A percentile compares a stretch with the other conserved stretches of the same genome.
phyloP scores from a whole-genome alignment of 1,140 invertebrate genomes.

The Acromyrmex heyeri region DNA sequence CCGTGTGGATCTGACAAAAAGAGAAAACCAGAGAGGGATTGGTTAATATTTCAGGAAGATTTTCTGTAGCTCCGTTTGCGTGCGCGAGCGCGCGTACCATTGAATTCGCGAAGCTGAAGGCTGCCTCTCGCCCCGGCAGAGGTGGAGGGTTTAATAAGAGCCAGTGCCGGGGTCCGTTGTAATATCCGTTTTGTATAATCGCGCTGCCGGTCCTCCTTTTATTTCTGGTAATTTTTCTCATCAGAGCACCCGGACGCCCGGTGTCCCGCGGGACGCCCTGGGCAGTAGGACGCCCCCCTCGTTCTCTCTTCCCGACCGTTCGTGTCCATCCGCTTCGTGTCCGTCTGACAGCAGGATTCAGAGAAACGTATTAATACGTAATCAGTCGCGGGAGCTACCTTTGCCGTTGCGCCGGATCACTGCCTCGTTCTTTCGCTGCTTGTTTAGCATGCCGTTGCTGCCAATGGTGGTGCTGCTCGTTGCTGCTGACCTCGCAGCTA shows the following conservation, averaged over 20 bases:
- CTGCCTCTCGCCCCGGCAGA: conserved; percentile 40
- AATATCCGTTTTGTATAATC: conserved; percentile 80
- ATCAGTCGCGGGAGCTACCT: conserved; percentile 74
- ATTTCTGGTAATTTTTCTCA: conserved; percentile 80
- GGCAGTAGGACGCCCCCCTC: conserved; percentile 70
- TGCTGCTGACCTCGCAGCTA: conserved; percentile 64
- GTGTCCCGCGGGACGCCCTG: conserved; percentile 81
- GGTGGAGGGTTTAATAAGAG: conserved; percentile 77
- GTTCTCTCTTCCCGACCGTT: conserved; percentile 37
- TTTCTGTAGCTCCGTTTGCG: conserved; percentile 50
- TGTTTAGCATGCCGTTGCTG: conserved; percentile 71
- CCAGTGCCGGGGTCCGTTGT: conserved; percentile 72
- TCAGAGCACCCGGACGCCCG: conserved; percentile 75
- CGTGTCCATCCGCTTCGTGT: conserved; percentile 64
- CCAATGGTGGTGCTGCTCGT: conserved; percentile 64
- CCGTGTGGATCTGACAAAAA: conserved; percentile 20
- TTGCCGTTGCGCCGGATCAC: conserved; percentile 62
- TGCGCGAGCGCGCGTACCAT: conserved; percentile 55
- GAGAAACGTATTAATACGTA: conserved; percentile 80
- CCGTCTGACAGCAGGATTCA: conserved; percentile 75
- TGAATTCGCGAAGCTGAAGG: conserved; percentile 70
- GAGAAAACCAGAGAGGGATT: conserved; percentile 21
- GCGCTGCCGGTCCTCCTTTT: conserved; percentile 76
- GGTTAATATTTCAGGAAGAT: conserved; percentile 72
- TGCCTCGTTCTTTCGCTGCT: conserved; percentile 70